Conservation (phyloP, 2,888 invertebrate genomes). For the Oeneis ivallda region DNA sequence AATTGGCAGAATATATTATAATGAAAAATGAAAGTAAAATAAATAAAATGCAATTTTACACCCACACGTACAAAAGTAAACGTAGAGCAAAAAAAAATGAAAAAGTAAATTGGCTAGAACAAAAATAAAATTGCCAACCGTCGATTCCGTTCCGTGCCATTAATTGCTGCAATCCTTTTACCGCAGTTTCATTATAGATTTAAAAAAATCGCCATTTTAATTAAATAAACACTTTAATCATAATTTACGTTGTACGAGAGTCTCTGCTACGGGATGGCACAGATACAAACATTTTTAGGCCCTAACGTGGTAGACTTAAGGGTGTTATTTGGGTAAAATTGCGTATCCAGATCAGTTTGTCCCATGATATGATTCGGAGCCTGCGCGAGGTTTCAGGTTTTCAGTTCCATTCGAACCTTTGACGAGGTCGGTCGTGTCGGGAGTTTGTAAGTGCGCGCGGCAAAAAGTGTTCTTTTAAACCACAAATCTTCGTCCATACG, state of each 20-base stretch:
- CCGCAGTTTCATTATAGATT: slow-evolving; percentile 22
- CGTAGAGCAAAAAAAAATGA: slow-evolving; percentile 1
- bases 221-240: slow-evolving; percentile 34
- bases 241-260: slow-evolving; percentile 29
- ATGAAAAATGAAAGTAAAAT: neutral
- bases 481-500: slow-evolving; percentile 40
- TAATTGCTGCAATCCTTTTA: slow-evolving; percentile 25
- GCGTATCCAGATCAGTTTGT: slow-evolving; percentile 41
- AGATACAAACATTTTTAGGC: slow-evolving; percentile 4
- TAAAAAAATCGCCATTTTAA: slow-evolving; percentile 25
- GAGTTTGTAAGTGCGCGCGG: slow-evolving; percentile 44
- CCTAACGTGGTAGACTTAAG: slow-evolving; percentile 14
- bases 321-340: slow-evolving; percentile 18
- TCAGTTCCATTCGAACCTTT: slow-evolving; percentile 61
- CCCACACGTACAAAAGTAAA: slow-evolving; percentile 9
- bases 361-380: slow-evolving; percentile 63
- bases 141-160: slow-evolving; percentile 23
- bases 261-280: slow-evolving; percentile 37
- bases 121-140: slow-evolving; percentile 20
- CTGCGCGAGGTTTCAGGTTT: slow-evolving; percentile 70
- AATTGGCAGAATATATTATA: neutral
- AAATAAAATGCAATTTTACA: slow-evolving; percentile 8
- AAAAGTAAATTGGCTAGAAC: slow-evolving; percentile 21
- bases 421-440: slow-evolving; percentile 50
- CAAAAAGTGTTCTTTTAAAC: slow-evolving; percentile 42